Conservation (phyloP, 1,140 invertebrate species). For the Nomia melanderi region DNA sequence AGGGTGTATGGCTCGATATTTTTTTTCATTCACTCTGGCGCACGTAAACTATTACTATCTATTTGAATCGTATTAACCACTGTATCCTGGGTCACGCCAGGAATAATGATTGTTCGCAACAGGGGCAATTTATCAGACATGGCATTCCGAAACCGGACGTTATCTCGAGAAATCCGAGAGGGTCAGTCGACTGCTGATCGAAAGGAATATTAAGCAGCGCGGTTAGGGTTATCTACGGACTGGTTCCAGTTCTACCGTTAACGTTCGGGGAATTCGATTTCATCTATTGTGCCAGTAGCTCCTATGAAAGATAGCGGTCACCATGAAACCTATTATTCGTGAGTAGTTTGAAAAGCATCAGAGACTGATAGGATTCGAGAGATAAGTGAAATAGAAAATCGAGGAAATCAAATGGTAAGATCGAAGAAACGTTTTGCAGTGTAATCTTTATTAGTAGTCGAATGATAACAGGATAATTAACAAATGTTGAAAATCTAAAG, state of each 20-base stretch:
- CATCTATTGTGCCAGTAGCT: neutral
- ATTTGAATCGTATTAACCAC: constrained; percentile 1
- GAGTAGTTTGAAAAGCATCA: neutral
- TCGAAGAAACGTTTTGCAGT: too few species aligned
- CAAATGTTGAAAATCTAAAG: too few species aligned
- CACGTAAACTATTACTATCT: constrained; percentile 4
- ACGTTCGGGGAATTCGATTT: constrained; percentile 35
- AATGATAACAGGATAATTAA: too few species aligned
- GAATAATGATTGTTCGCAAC: constrained; percentile 5
- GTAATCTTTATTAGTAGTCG: too few species aligned
- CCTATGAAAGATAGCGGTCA: constrained; percentile 23
- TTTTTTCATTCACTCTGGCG: neutral
- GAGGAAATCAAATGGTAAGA: too few species aligned
- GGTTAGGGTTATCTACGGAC: constrained; percentile 34
- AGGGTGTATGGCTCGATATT: neutral
- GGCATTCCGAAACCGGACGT: constrained; percentile 13
- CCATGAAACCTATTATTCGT: neutral
- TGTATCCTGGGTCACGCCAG: neutral
- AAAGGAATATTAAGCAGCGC: constrained; percentile 51
- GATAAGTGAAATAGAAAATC: neutral
- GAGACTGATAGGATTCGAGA: neutral
- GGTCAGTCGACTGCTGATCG: constrained; percentile 9
- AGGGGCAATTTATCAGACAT: constrained; percentile 36
- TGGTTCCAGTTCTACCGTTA: constrained; percentile 23
- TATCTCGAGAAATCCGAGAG: constrained; percentile 50